Percentiles rank a stretch among this genome's conserved stretches.
These are phyloP conservation scores for Kryptopterus vitreolus DNA, from an alignment of 2,797 vertebrate species.

Conservation along the genomic window DNA sequence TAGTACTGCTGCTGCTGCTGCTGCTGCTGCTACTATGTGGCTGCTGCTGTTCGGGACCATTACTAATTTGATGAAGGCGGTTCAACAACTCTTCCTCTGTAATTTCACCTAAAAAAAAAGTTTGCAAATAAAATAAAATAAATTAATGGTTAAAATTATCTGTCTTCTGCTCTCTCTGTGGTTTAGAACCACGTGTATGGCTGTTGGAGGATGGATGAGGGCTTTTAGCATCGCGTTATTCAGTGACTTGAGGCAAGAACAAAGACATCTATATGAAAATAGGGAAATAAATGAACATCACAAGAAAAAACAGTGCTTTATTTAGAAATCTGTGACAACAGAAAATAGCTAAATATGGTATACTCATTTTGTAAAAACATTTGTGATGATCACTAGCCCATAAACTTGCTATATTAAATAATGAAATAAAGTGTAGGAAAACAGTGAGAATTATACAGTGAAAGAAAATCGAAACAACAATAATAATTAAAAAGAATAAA, in stretches of 20 bases:
- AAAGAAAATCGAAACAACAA: not conserved
- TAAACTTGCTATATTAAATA: not conserved
- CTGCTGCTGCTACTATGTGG: slow-evolving; percentile 66
- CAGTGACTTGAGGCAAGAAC: not conserved
- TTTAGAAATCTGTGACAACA: not conserved
- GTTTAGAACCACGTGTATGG: not conserved
- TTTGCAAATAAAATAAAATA: slow-evolving; percentile 40
- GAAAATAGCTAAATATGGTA: not conserved
- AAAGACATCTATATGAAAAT: not conserved
- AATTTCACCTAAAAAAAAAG: slow-evolving; percentile 85
- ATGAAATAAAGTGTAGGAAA: not conserved
- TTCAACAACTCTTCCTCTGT: slow-evolving; percentile 94
- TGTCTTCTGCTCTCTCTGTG: not conserved
- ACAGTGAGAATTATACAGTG: not conserved
- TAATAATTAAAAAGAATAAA: not conserved
- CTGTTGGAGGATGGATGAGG: not conserved
- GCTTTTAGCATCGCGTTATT: not conserved
- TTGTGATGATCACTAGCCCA: not conserved
- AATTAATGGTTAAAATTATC: slow-evolving; percentile 24
- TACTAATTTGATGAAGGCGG: slow-evolving; percentile 95
- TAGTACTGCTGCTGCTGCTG: not conserved
- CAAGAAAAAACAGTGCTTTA: not conserved
- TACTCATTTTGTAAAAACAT: not conserved
- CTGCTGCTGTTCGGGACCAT: slow-evolving; percentile 86
- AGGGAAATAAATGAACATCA: not conserved